phyloP scores from a whole-genome alignment of 2,797 vertebrate genomes.

The Margarornis squamiger region DNA sequence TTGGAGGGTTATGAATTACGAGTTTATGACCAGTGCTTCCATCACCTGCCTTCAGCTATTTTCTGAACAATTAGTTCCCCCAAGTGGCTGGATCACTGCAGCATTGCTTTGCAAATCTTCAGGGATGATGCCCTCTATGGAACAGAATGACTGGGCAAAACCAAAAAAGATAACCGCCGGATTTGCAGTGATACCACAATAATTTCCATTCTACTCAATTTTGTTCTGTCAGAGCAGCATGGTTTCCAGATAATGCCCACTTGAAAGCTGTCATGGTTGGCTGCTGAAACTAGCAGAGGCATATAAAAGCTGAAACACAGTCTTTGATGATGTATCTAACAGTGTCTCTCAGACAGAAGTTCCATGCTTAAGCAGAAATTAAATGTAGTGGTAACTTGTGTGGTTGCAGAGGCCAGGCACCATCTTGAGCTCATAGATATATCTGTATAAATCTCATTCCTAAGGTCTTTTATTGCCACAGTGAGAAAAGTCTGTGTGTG shows the following conservation, averaged over 20 bases:
- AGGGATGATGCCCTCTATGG: background rate
- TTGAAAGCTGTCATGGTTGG: background rate
- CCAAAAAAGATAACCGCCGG: background rate
- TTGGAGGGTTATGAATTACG: background rate
- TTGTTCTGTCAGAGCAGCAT: background rate
- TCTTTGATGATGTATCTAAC: background rate
- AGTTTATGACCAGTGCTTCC: background rate
- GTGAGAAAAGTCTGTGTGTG: background rate
- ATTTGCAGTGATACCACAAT: background rate
- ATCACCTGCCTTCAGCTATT: background rate
- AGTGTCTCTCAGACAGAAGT: background rate
- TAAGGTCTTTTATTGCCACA: background rate
- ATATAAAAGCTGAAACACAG: background rate
- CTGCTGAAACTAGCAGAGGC: background rate
- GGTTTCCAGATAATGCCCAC: background rate
- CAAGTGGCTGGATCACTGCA: constrained; percentile 3
- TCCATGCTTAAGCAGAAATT: background rate
- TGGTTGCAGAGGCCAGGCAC: background rate
- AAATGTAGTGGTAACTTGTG: background rate
- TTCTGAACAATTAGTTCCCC: constrained; percentile 44
- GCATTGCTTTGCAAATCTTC: background rate
- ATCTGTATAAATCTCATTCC: background rate
- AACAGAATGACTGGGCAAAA: background rate
- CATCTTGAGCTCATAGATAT: background rate
- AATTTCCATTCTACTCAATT: background rate